These are phyloP conservation scores for Eurois occulta DNA, from an alignment of 2,888 invertebrate genomes.

Conservation along the genomic window DNA sequence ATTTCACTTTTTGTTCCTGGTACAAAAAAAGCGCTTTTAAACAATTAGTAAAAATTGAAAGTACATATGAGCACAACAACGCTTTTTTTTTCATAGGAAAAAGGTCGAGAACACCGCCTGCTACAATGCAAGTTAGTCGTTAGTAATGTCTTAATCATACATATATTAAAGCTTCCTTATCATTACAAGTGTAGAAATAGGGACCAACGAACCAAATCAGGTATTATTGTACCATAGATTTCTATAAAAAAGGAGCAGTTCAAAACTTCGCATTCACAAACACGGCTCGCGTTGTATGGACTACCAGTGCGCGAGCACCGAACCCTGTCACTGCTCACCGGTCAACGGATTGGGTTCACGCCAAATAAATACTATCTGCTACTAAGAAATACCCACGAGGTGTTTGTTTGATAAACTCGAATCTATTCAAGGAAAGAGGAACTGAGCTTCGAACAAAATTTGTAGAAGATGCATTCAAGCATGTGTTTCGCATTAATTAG, in stretches of 20 bases:
- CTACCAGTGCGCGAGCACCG: slow-evolving; percentile 4
- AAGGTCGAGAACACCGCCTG: background rate
- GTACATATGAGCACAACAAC: background rate
- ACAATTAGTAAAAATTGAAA: background rate
- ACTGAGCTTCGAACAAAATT: background rate
- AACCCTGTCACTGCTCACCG: background rate
- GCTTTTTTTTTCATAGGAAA: background rate
- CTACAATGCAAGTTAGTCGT: background rate
- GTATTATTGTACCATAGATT: background rate
- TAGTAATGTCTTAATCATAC: no score
- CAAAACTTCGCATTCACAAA: slow-evolving; percentile 18
- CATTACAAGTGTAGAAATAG: background rate
- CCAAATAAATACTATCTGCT: slow-evolving; percentile 27
- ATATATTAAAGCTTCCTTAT: background rate
- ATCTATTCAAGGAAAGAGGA: slow-evolving; percentile 12
- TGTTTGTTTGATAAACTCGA: slow-evolving; percentile 20
- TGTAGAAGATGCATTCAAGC: background rate
- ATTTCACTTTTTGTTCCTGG: background rate
- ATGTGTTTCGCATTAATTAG: background rate
- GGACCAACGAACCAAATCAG: background rate
- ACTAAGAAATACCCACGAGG: slow-evolving; percentile 12
- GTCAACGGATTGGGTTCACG: slow-evolving; percentile 35
- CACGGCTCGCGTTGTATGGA: background rate
- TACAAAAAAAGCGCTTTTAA: background rate
- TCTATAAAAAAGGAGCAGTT: background rate